These are phyloP conservation scores for Oryctolagus cuniculus DNA, from an alignment of 2,113 vertebrate genomes.

Conservation along the genomic window DNA sequence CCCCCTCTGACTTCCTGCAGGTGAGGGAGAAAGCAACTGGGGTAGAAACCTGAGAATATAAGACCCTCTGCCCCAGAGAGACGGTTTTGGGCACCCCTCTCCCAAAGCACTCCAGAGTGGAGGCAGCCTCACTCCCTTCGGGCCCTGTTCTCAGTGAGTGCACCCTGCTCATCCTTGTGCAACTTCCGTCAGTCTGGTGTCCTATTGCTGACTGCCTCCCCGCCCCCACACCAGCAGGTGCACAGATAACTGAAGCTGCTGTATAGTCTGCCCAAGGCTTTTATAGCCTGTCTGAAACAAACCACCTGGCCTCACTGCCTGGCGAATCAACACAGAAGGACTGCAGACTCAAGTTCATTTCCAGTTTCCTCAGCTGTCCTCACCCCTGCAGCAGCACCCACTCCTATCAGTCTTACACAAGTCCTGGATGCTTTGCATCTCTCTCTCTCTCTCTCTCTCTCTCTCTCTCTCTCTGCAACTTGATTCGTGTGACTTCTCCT, in stretches of 20 bases:
- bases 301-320: not conserved
- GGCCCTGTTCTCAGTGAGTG: not conserved
- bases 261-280: not conserved
- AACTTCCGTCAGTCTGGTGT: not conserved
- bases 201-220: not conserved
- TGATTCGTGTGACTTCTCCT: not conserved
- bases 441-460: not conserved
- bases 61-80: not conserved
- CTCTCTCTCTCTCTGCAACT: not conserved
- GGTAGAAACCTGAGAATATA: not conserved
- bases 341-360: not conserved
- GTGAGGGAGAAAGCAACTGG: not conserved
- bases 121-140: not conserved
- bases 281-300: not conserved
- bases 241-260: constrained; percentile 7
- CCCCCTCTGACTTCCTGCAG: not conserved
- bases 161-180: not conserved
- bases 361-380: not conserved
- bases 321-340: not conserved
- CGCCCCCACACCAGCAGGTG: not conserved
- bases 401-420: not conserved
- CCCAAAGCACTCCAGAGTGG: not conserved
- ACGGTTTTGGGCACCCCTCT: not conserved
- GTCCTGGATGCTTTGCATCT: fast-evolving
- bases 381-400: not conserved